Percentiles rank a stretch among this genome's conserved stretches.
These are phyloP conservation scores for Drosophila fungiperda DNA, from an alignment of 2,888 invertebrate genomes.

Conservation along the genomic window DNA sequence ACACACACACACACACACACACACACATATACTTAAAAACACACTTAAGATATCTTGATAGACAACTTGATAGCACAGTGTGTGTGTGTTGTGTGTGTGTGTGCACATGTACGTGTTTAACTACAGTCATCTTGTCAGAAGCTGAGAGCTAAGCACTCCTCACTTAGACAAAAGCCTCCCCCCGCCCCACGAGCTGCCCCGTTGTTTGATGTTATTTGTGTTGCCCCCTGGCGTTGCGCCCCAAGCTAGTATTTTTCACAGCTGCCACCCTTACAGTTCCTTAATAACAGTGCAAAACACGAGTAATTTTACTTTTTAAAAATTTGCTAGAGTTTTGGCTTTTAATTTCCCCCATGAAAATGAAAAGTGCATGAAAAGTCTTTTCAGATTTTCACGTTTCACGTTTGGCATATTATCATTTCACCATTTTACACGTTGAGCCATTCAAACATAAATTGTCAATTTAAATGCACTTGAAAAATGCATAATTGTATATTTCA, in stretches of 20 bases:
- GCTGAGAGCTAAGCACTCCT: constrained; percentile 47
- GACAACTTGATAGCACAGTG: constrained; percentile 63
- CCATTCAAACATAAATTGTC: constrained; percentile 32
- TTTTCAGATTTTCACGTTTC: constrained; percentile 10
- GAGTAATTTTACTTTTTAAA: constrained; percentile 48
- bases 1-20: constrained; percentile 12
- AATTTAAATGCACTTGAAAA: constrained; percentile 56
- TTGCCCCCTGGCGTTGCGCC: constrained; percentile 34
- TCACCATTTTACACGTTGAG: constrained; percentile 18
- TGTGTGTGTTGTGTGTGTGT: constrained; percentile 44
- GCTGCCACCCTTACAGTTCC: constrained; percentile 32
- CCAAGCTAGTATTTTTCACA: constrained; percentile 21
- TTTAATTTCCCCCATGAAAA: constrained; percentile 62
- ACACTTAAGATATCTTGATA: constrained; percentile 53
- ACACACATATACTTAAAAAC: constrained; percentile 1
- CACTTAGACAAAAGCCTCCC: constrained; percentile 54
- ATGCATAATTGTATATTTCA: constrained; percentile 44
- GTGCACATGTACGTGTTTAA: constrained; percentile 69
- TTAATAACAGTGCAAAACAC: constrained; percentile 52
- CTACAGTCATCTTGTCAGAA: constrained; percentile 55
- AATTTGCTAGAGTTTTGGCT: constrained; percentile 31
- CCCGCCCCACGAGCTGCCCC: background rate
- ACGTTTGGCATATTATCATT: constrained; percentile 29
- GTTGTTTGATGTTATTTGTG: constrained; percentile 1
- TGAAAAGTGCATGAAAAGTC: constrained; percentile 52